Percentiles rank a stretch among this genome's conserved stretches.
Conservation (phyloP, 2,797 vertebrate genomes). For the Rhabdomys pumilio region DNA sequence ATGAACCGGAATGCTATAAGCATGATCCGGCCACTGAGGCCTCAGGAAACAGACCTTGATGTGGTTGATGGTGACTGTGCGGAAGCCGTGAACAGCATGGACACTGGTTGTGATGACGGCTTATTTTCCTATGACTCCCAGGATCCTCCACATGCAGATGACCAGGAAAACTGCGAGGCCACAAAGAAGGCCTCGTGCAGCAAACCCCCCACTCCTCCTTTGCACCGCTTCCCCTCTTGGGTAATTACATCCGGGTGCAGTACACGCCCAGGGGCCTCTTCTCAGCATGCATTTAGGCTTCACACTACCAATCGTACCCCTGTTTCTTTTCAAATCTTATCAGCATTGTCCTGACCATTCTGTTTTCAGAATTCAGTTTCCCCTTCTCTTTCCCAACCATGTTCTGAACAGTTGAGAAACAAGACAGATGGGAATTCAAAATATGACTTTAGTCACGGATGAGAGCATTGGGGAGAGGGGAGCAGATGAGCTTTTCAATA, state of each 20-base stretch:
- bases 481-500: not conserved
- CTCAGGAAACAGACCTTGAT: slow-evolving; percentile 95
- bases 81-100: slow-evolving; percentile 90
- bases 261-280: not conserved
- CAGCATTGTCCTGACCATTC: slow-evolving; percentile 19
- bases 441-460: not conserved
- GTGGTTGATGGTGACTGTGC: slow-evolving; percentile 89
- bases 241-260: slow-evolving; percentile 88
- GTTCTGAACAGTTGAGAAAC: slow-evolving; percentile 44
- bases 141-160: slow-evolving; percentile 83
- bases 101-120: slow-evolving; percentile 88
- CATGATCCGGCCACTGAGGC: slow-evolving; percentile 95
- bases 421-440: slow-evolving; percentile 23
- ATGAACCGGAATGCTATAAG: slow-evolving; percentile 97
- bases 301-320: not conserved
- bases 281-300: not conserved
- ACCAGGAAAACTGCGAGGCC: slow-evolving; percentile 80
- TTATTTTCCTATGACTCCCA: slow-evolving; percentile 82
- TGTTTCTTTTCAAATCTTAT: slow-evolving; percentile 29
- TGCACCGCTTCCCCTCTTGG: slow-evolving; percentile 99
- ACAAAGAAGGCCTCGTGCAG: slow-evolving; percentile 86
- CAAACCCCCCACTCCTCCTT: slow-evolving; percentile 97
- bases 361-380: slow-evolving; percentile 30
- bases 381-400: not conserved
- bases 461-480: not conserved